Base-by-base conservation (phyloP, 2,797 vertebrate genomes). In the Myoxocephalus aenaeus region DNA sequence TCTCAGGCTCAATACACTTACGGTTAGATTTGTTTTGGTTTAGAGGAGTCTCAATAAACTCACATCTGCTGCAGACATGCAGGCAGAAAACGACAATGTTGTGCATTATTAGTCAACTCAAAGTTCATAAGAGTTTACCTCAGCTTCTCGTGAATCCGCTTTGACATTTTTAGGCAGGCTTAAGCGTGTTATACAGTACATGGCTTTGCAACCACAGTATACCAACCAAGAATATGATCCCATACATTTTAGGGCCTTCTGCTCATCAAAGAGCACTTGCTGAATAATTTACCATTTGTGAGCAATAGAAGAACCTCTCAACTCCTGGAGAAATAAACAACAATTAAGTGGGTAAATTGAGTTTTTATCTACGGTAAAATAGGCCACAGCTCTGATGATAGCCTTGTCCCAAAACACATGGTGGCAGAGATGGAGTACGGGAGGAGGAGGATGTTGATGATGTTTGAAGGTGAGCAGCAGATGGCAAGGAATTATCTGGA, bases 361-460 rank as follows among this genome's bases (percentile, higher is more conserved):
- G 86, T 90, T 89, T 83, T 82, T 76, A 71, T 90, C 87, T 91
- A n/a, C n/a, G n/a, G n/a, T n/a, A 89, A 94, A 93, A 90, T 91
- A 90, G 88, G 80, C 83, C 50, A 36, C 79, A 72, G 90, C 80
- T 83, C 85, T 79, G 75, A 87, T 90, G 88, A 89, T 70, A 88
- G 89, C 66, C 70, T 61, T 65, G 83, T 92, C 92, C 88, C 92
- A 91, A 85, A 91, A 87, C 90, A 91, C 90, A 90, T 1, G 56
- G 77, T 65, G 78, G 75, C 79, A 72, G 77, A 86, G 71, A 85
- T 50, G 48, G 80, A 86, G 67, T 65, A 54, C 65, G 65, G 67
- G 79, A 79, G 56, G 44, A 58, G 10, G 59, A 82, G 51, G 36
- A 65, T 32, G 77, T 74, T 67, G 32, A 58, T 56, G 76, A 84